Evolutionary conservation across 1,140 invertebrate genomes (phyloP), one percentile per base, ranked within the genome.

Genomic region (Neodiprion fabricii): DNA sequence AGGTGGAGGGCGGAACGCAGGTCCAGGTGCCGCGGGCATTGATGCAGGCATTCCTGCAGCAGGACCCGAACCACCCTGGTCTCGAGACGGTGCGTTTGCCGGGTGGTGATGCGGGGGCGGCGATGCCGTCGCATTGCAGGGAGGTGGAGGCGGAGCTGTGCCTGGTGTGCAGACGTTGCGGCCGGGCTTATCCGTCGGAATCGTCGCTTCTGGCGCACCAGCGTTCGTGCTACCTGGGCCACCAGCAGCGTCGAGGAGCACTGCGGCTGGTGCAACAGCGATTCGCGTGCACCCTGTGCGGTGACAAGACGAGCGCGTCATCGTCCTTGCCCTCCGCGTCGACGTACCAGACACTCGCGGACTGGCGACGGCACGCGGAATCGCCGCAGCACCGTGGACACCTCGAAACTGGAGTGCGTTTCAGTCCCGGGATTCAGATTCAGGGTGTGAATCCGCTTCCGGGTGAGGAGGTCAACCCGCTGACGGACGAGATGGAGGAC

Each of bases 141-240:
- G 92, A 95, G 77, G 85, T 92, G 2, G 94, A 95, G 80, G 90
- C 93, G 66, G 95, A 96, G 82, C 90, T 95, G 21, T 95, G 95
- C 78, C 94, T 94, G 88, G 94, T 96, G 71, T 96, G 95, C 89
- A 95, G 95, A 83, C 93, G 95, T 82, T 96, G 95, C 85, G 94
- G 95, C 72, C 91, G 95, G 69, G 95, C 95, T 3, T 96, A 94
- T 87, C 92, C 94, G 1, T 91, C 92, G 66, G 93, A 94, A 71
- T 91, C 92, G n/a, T 91, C 92, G 7, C 89, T 96, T 69, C 87
- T 94, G 65, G 89, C 88, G 11, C 95, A 96, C 83, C 95, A 96
- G 82, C 89, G 92, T 1, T 91, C 90, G 70, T 93, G 92, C 82
- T 93, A 92, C 83, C 89, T 91, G 11, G 91, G 91, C 66, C 90